phyloP scores from a whole-genome alignment of 2,797 vertebrate genomes.

The Erethizon dorsatum region DNA sequence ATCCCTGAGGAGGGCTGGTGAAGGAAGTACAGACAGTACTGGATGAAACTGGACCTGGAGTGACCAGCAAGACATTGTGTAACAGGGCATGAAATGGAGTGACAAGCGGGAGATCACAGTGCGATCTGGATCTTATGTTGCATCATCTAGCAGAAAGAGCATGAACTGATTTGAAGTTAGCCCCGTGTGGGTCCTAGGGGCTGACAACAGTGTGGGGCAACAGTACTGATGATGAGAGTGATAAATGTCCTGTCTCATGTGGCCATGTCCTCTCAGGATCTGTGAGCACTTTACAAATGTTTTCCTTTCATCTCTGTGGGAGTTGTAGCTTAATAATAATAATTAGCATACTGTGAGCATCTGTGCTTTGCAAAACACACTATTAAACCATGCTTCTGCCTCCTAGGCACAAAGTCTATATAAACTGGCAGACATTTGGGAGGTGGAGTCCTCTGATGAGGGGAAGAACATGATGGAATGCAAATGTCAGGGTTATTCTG shows the following conservation, averaged over 20 bases:
- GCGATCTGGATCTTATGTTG: not conserved
- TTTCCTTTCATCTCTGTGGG: constrained; percentile 75
- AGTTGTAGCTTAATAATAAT: constrained; percentile 75
- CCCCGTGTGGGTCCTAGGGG: not conserved
- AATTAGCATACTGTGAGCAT: constrained; percentile 71
- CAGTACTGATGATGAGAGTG: not conserved
- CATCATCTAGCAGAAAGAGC: constrained; percentile 55
- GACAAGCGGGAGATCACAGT: not conserved
- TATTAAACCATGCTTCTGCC: constrained; percentile 64
- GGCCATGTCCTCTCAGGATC: constrained; percentile 40
- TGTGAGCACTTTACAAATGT: constrained; percentile 17
- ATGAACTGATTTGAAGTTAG: not conserved
- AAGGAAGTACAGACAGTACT: not conserved
- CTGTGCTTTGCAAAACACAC: constrained; percentile 72
- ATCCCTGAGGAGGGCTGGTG: not conserved
- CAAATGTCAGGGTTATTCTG: constrained; percentile 51
- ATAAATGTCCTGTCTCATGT: not conserved
- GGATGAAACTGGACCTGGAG: not conserved
- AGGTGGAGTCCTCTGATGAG: constrained; percentile 22
- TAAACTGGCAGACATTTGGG: constrained; percentile 35
- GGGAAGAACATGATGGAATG: constrained; percentile 29
- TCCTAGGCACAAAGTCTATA: constrained; percentile 5
- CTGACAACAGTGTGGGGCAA: not conserved
- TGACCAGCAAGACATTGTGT: not conserved
- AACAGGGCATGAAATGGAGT: not conserved